phyloP scores from a whole-genome alignment of 2,888 invertebrate genomes.

The Dasysyrphus albostriatus region DNA sequence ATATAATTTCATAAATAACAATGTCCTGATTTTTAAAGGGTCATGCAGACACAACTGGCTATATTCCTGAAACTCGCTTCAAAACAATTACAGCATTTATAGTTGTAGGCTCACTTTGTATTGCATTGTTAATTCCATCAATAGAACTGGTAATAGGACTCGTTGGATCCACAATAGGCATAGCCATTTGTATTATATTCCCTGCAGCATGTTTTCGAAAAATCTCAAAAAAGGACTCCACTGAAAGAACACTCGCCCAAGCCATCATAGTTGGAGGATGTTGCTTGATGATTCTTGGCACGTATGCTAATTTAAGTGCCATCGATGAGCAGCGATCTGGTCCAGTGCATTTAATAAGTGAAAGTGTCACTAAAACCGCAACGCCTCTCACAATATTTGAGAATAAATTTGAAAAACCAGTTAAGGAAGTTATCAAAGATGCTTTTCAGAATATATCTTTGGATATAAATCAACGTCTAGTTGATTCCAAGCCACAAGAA shows the following conservation, averaged over 20 bases:
- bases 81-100: slow-evolving; percentile 92
- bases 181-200: slow-evolving; percentile 95
- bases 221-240: slow-evolving; percentile 92
- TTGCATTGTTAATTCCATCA: slow-evolving; percentile 95
- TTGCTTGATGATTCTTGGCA: slow-evolving; percentile 94
- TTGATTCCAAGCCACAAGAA: slow-evolving; percentile 55
- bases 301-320: slow-evolving; percentile 93
- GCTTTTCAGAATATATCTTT: slow-evolving; percentile 40
- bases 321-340: slow-evolving; percentile 86
- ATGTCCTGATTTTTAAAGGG: slow-evolving; percentile 84
- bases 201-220: slow-evolving; percentile 95
- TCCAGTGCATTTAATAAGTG: slow-evolving; percentile 73
- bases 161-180: slow-evolving; percentile 97
- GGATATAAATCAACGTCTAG: slow-evolving; percentile 38
- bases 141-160: slow-evolving; percentile 97
- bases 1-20: not conserved
- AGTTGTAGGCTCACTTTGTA: slow-evolving; percentile 89
- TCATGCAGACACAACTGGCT: slow-evolving; percentile 88
- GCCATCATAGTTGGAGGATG: slow-evolving; percentile 92
- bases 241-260: slow-evolving; percentile 93
- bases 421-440: slow-evolving; percentile 34
- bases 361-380: slow-evolving; percentile 9
- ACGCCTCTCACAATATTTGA: slow-evolving; percentile 29
- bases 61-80: slow-evolving; percentile 94
- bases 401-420: slow-evolving; percentile 32